Evolutionary conservation across 2,113 vertebrate species (phyloP), one percentile per base, ranked within the genome.

Genomic region (Danionella cerebrum): DNA sequence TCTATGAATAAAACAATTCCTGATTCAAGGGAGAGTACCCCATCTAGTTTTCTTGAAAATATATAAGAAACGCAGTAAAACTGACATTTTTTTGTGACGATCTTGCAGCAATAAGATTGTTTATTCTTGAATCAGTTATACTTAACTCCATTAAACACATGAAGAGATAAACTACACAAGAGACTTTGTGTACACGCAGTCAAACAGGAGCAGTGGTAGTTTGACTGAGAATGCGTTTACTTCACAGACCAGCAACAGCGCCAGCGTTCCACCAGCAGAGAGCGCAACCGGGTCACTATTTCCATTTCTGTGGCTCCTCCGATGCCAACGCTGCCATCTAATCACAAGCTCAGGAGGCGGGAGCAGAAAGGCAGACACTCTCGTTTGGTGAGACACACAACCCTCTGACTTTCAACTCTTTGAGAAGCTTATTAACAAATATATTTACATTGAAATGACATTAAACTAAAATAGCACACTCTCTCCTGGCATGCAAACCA

Each of bases 321-420:
- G 0, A 91, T 98, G 87, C 94, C 91, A 39, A 84, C 90, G 67
- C 93, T 93, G 73, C 94, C 93, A 18, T 90, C 91, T 27, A 84
- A 89, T 52, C 84, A 89, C 83, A 89, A 83, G 79, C 89, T 94
- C 76, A 91, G 91, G 74, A 86, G 89, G 62, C 91, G 90, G 1
- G 83, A 87, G 19, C 87, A 89, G 78, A 94, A 93, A 78, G 90
- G 91, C 76, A 86, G 89, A 12, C 87, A 92, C 73, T 87, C 90
- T 39, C 79, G 90, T 76, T 84, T 89, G 84, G 96, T 98, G 87
- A 91, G 90, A 52, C 2, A 42, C 12, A 12, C 24, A 35, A 64
- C n/a, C n/a, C n/a, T n/a, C n/a, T n/a, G n/a, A n/a, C n/a, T n/a
- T n/a, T n/a, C n/a, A n/a, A n/a, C n/a, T n/a, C n/a, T n/a, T n/a